Conservation (phyloP, 2,113 vertebrate genomes). For the Podiceps cristatus region DNA sequence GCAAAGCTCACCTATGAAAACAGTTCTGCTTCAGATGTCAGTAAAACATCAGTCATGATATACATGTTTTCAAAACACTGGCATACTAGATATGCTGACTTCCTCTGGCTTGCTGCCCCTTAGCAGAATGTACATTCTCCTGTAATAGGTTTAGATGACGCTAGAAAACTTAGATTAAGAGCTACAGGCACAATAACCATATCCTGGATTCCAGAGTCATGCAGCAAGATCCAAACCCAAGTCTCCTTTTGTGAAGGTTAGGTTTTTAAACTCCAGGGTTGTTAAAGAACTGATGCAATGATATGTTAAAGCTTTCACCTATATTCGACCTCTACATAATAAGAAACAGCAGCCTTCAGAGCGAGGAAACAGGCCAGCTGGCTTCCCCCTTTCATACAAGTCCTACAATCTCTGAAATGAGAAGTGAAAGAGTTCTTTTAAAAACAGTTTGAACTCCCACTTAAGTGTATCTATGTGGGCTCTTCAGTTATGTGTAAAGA, state of each 20-base stretch:
- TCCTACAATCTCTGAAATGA: background rate
- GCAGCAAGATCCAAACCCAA: background rate
- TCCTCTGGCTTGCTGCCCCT: background rate
- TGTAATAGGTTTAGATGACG: background rate
- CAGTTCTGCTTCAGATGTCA: background rate
- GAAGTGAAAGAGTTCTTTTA: background rate
- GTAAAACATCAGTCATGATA: background rate
- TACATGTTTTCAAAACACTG: background rate
- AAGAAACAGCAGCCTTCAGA: constrained; percentile 3
- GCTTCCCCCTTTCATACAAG: background rate
- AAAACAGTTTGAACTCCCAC: background rate
- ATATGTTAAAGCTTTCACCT: background rate
- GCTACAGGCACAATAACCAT: background rate
- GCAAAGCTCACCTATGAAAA: background rate
- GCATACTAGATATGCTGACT: background rate
- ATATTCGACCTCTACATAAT: background rate
- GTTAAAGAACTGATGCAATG: background rate
- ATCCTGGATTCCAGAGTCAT: background rate
- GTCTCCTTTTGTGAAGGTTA: background rate
- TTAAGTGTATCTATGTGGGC: background rate
- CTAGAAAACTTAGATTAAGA: background rate
- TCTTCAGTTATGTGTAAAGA: background rate
- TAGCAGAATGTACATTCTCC: background rate
- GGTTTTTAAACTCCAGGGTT: background rate
- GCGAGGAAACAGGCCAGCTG: background rate